Evolutionary conservation across 2,888 invertebrate genomes (phyloP).

Genomic region (Pyralis farinalis): DNA sequence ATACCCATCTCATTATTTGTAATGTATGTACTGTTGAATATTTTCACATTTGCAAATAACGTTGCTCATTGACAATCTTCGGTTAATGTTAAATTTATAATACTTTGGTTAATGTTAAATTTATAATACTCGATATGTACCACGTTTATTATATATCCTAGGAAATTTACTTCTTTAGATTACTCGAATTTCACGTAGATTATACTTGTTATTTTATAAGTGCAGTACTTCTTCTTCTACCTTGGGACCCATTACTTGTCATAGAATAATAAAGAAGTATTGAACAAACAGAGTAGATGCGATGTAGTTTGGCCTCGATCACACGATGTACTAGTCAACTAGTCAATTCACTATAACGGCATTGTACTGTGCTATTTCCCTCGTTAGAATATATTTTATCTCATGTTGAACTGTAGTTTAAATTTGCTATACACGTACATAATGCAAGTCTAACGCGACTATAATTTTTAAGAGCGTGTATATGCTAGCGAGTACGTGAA

Average conservation of each 20-base stretch:
- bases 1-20: not conserved
- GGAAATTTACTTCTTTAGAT: slow-evolving; percentile 29
- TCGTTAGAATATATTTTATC: slow-evolving; percentile 27
- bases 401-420: slow-evolving; percentile 36
- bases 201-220: slow-evolving; percentile 33
- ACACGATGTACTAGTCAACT: slow-evolving; percentile 32
- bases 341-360: slow-evolving; percentile 36
- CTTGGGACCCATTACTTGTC: slow-evolving; percentile 28
- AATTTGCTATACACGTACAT: slow-evolving; percentile 21
- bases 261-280: slow-evolving; percentile 15
- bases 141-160: slow-evolving; percentile 29
- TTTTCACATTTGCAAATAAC: slow-evolving; percentile 11
- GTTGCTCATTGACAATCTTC: slow-evolving; percentile 16
- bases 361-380: slow-evolving; percentile 33
- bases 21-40: slow-evolving; percentile 5
- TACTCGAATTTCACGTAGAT: slow-evolving; percentile 37
- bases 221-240: slow-evolving; percentile 35
- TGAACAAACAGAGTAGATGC: slow-evolving; percentile 9
- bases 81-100: slow-evolving; percentile 27
- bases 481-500: slow-evolving; percentile 29
- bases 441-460: slow-evolving; percentile 15
- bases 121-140: slow-evolving; percentile 37
- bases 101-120: slow-evolving; percentile 32
- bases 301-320: slow-evolving; percentile 13
- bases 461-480: slow-evolving; percentile 30